Base-by-base conservation (phyloP, 2,888 invertebrate species). In the Phalera bucephala region DNA sequence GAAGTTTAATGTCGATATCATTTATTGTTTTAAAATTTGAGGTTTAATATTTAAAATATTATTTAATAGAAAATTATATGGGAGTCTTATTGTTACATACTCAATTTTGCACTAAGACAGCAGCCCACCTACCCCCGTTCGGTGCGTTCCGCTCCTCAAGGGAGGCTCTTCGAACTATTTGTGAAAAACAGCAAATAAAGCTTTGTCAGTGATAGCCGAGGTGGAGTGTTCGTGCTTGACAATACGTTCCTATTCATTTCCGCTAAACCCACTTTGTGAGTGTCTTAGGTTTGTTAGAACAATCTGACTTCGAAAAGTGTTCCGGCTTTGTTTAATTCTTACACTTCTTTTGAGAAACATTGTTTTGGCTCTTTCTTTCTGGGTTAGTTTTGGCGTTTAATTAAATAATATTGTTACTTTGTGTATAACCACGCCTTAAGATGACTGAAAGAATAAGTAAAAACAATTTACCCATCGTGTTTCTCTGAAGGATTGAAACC, bases 121-220 rank as follows among this genome's bases (percentile, higher is more conserved):
- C 31, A 31, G 32, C 19, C 37, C 33, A 35, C 21, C 38, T 42
- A 35, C 31, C 30, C 22, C 30, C 36, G 36, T 40, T 41, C 33
- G 21, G 8, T 54, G 57, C 55, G 58, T 63, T 51, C 51, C 53
- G 32, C 55, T 52, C 60, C 66, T 64, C 50, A 43, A 6, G 68
- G 60, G 71, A 66, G 56, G 47, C 52, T 58, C 45, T 45, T 33
- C 53, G 43, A 64, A 65, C 67, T 74, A 72, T 74, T 80, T 75
- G 78, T 72, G 66, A 80, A 81, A 83, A 83, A 72, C 75, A 65
- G 72, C 66, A 75, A 79, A 77, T 71, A 77, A 73, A 63, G 64
- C 75, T 76, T 80, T 80, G 80, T 74, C 71, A 78, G 68, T 72
- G 76, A 81, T 79, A 80, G 77, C 67, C 67, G 26, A 13, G 66